A percentile compares a stretch with the other conserved stretches of the same genome.
phyloP scores from a whole-genome alignment of 2,797 vertebrate species.

The Mormyrus hasselquistii region DNA sequence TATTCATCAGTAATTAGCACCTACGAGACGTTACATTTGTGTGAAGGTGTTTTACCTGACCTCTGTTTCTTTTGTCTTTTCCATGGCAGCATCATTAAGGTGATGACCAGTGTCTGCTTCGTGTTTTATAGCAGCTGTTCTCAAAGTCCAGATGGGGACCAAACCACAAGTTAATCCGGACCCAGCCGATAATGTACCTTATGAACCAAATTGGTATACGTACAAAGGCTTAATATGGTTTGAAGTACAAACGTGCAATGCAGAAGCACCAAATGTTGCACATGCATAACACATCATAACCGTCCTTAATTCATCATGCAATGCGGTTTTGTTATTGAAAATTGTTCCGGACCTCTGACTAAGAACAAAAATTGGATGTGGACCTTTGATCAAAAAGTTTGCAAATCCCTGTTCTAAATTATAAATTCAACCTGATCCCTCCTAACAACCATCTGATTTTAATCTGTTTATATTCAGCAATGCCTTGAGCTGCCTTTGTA shows the following conservation, averaged over 20 bases:
- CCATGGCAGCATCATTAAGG: not conserved
- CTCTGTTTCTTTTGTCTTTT: not conserved
- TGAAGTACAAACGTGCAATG: not conserved
- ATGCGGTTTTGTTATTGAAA: not conserved
- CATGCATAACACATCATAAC: not conserved
- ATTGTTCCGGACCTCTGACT: not conserved
- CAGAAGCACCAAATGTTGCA: not conserved
- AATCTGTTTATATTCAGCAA: not conserved
- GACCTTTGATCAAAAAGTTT: not conserved
- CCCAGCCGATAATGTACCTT: not conserved
- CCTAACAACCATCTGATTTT: not conserved
- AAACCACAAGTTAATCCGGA: not conserved
- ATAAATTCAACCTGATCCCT: not conserved
- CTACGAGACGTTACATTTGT: not conserved
- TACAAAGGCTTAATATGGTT: not conserved
- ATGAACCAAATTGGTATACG: not conserved
- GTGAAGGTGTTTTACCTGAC: not conserved
- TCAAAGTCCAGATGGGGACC: not conserved
- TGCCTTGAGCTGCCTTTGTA: not conserved
- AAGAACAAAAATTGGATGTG: not conserved
- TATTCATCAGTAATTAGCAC: not conserved
- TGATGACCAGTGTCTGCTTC: not conserved
- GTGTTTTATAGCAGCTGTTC: not conserved
- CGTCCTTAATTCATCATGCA: not conserved
- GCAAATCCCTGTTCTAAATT: not conserved